Base-by-base conservation (phyloP, 2,888 invertebrate species). In the Lithophane ornitopus region DNA sequence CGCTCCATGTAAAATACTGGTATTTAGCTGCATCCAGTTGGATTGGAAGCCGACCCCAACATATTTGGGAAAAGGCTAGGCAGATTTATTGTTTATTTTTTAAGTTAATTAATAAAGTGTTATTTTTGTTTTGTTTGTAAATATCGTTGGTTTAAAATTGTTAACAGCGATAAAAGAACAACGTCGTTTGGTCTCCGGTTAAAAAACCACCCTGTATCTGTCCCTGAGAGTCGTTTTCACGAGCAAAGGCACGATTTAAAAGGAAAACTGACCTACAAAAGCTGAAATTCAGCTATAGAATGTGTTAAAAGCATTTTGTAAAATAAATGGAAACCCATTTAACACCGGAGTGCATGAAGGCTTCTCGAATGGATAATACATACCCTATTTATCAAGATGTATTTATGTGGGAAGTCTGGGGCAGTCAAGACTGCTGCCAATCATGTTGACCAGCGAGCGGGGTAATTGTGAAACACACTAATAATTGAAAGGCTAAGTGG, bases 211-310 rank as follows among this genome's bases (percentile, higher is more conserved):
- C 14, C 14, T 39, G 8, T 46, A 14, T 8, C 1, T 19, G 22
- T 46, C 39, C 46, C 19, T 16, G 16, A 56, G 16, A 46, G 9
- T 52, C 44, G 16, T 78, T 78, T 69, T 52, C 69, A 49, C 19
- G 12, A 49, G 19, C 4, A 44, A 52, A 52, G 2, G 22, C 2
- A 44, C 14, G 22, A 1, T 26, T 70, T 34, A 34, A 49, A 68
- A n/a, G 14, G 7, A 46, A 58, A 44, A 34, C 6, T 49, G 68
- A 58, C 28, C 19, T 22, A 26, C 3, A 52, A n/a, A 28, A 41
- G 22, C 26, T 63, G 22, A 74, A 26, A 77, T 41, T 41, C 3
- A 26, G 39, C 19, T 54, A 54, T 0, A 56, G 16, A 46, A 76
- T 26, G 46, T 56, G 19, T 39, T 16, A 9, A 22, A 34, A 63